A percentile compares a stretch with the other conserved stretches of the same genome.
Conservation (phyloP, 2,797 vertebrate genomes). For the Hippoglossus hippoglossus region DNA sequence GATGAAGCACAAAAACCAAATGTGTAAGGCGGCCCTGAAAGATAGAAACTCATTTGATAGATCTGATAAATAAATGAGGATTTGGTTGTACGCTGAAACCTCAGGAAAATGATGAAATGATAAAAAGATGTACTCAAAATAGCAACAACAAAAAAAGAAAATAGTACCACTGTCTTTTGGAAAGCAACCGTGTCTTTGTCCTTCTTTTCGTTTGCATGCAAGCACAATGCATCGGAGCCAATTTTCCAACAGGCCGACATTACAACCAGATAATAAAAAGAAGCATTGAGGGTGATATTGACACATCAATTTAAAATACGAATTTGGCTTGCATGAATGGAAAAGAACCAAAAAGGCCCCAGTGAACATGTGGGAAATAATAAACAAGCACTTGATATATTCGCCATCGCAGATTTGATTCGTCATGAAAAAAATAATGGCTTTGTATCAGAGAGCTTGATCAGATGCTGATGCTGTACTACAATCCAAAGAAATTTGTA, state of each 20-base stretch:
- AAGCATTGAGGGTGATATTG: neutral
- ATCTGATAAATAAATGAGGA: conserved; percentile 43
- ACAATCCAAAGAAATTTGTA: too few relatives aligned
- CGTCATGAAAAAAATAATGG: neutral
- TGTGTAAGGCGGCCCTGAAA: conserved; percentile 16
- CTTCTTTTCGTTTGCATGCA: conserved; percentile 22
- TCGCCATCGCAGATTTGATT: conserved; percentile 1
- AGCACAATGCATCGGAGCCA: conserved; percentile 5
- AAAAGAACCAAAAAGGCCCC: conserved; percentile 2
- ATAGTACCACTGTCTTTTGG: conserved; percentile 24
- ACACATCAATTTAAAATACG: conserved; percentile 12
- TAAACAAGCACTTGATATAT: conserved; percentile 8
- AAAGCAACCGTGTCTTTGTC: conserved; percentile 14
- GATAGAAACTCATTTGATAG: conserved; percentile 33
- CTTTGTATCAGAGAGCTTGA: conserved; percentile 2
- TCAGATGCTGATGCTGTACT: neutral
- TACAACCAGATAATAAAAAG: conserved; percentile 15
- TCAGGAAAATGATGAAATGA: conserved; percentile 22
- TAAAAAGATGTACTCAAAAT: conserved; percentile 12
- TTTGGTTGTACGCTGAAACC: conserved; percentile 33
- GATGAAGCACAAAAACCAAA: neutral
- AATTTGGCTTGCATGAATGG: conserved; percentile 3
- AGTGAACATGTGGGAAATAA: neutral
- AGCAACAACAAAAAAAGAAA: conserved; percentile 38
- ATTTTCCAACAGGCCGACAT: conserved; percentile 7